These are phyloP conservation scores for Lepidurus couesii DNA, from an alignment of 1,140 invertebrate species.

Conservation along the genomic window DNA sequence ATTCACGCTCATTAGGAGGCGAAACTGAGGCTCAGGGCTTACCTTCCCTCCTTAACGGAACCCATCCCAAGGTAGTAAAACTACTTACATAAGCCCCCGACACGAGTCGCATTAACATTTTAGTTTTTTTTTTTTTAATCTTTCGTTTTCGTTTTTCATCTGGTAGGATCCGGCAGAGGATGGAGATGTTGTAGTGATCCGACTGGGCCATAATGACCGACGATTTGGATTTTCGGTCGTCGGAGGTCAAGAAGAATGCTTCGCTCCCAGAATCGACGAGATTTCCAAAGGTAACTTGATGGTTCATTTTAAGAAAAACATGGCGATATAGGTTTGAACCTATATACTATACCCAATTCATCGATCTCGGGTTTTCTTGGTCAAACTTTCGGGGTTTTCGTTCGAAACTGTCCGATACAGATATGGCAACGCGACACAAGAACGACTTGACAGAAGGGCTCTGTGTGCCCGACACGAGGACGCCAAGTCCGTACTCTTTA, in stretches of 20 bases:
- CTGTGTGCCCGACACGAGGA: too few relatives aligned
- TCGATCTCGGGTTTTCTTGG: too few relatives aligned
- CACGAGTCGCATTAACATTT: background rate
- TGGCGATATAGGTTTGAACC: background rate
- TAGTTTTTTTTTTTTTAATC: background rate
- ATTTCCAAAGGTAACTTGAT: slow-evolving; percentile 47
- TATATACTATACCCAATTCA: background rate
- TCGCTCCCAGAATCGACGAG: slow-evolving; percentile 48
- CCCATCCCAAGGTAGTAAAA: background rate
- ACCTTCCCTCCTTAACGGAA: background rate
- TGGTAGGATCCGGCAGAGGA: background rate
- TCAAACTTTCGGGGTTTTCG: too few relatives aligned
- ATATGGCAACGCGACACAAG: too few relatives aligned
- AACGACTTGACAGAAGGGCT: too few relatives aligned
- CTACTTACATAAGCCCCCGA: background rate
- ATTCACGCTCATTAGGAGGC: slow-evolving; percentile 26
- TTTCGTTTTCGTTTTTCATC: background rate
- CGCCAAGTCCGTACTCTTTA: too few relatives aligned
- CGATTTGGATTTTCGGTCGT: slow-evolving; percentile 52
- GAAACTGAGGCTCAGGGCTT: background rate
- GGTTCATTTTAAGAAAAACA: background rate
- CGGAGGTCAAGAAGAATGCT: slow-evolving; percentile 49
- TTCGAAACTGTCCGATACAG: too few relatives aligned
- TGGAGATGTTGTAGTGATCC: slow-evolving; percentile 34
- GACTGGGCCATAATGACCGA: slow-evolving; percentile 43